Evolutionary conservation across 2,888 invertebrate genomes (phyloP).

Genomic region (Oxycera nigricornis): DNA sequence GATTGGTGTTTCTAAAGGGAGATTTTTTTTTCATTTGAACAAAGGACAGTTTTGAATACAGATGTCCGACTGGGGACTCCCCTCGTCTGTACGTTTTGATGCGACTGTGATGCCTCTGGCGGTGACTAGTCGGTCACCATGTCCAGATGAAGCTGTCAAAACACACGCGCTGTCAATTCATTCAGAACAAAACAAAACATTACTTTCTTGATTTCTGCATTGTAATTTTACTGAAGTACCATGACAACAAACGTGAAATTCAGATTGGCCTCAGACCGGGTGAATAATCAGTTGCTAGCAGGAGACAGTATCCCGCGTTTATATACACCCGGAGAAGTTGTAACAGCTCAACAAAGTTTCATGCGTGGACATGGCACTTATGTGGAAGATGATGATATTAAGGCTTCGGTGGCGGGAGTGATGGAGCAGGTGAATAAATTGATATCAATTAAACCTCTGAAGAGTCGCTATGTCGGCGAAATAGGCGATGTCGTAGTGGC

Average conservation of each 20-base stretch:
- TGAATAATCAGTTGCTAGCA: slow-evolving; percentile 63
- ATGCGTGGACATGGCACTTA: slow-evolving; percentile 97
- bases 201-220: not conserved
- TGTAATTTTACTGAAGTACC: not conserved
- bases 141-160: too few relatives aligned
- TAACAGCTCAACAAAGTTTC: slow-evolving; percentile 47
- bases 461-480: slow-evolving; percentile 90
- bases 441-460: slow-evolving; percentile 88
- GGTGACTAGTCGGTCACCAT: too few relatives aligned
- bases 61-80: too few relatives aligned
- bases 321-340: slow-evolving; percentile 82
- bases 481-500: slow-evolving; percentile 98
- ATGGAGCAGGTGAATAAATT: slow-evolving; percentile 95
- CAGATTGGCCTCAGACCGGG: slow-evolving; percentile 70
- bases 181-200: not conserved
- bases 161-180: too few relatives aligned
- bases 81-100: too few relatives aligned
- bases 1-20: too few relatives aligned
- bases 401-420: slow-evolving; percentile 93
- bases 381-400: slow-evolving; percentile 79
- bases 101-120: too few relatives aligned
- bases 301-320: slow-evolving; percentile 70
- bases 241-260: slow-evolving; percentile 69
- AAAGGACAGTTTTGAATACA: too few relatives aligned
- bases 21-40: too few relatives aligned